Percentiles rank a stretch among this genome's conserved stretches.
Conservation (phyloP, 2,888 invertebrate species). For the Stramonita haemastoma region DNA sequence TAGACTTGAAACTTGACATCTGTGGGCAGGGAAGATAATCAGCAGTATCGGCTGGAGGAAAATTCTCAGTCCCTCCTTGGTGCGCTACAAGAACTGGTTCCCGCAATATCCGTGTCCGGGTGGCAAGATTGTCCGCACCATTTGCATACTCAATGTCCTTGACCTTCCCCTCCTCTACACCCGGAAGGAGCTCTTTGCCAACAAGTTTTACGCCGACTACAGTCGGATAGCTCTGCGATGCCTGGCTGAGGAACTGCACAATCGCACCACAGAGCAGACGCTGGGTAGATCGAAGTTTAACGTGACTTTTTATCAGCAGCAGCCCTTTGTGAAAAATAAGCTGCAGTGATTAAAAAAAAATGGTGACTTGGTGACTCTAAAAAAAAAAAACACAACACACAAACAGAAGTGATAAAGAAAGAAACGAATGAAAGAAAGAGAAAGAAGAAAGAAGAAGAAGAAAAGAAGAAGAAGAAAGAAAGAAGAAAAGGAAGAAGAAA, state of each 20-base stretch:
- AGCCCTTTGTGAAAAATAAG: not conserved
- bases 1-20: too few relatives aligned
- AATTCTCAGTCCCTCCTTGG: not conserved
- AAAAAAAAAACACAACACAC: too few relatives aligned
- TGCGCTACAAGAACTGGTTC: constrained; percentile 8
- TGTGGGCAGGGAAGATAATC: not conserved
- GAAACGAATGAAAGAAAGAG: not conserved
- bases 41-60: not conserved
- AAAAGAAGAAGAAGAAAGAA: not conserved
- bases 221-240: constrained; percentile 64
- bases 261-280: constrained; percentile 46
- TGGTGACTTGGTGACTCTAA: too few relatives aligned
- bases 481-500: not conserved
- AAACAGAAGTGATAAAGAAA: not conserved
- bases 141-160: constrained; percentile 52
- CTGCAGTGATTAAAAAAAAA: too few relatives aligned
- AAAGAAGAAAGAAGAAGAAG: not conserved
- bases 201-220: constrained; percentile 66
- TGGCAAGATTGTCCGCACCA: not conserved
- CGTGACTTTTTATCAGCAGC: not conserved
- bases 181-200: constrained; percentile 61
- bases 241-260: constrained; percentile 62
- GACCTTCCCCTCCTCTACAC: constrained; percentile 60
- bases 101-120: constrained; percentile 16
- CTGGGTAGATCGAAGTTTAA: not conserved